Evolutionary conservation across 2,888 invertebrate genomes (phyloP), one percentile per base, ranked within the genome.

Genomic region (Drosophila kuntzei): DNA sequence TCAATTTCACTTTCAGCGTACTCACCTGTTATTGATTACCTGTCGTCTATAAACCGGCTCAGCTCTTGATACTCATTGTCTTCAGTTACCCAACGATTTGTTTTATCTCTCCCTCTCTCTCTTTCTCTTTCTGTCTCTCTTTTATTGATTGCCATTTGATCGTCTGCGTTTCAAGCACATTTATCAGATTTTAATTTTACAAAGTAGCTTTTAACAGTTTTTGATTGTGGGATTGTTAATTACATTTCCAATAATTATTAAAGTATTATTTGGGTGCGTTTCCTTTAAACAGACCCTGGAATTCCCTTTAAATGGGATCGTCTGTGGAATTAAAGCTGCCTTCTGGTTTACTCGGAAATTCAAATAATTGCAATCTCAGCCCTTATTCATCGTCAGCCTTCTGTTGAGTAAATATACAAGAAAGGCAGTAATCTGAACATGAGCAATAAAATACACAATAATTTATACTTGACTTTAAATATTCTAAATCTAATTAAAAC

Each of bases 1-100:
- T 73, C 60, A 79, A 75, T 79, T 86, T 83, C 79, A 79, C 77
- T 77, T 84, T 71, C 74, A 70, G 61, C 58, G 57, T 51, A 72
- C 73, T 77, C 80, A 73, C 79, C 79, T 74, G 66, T 53, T 65
- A 59, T 57, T 69, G 69, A 76, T 69, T 69, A 55, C 63, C 62
- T 67, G 49, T 22, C 39, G 57, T 51, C 43, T 44, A 29, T 22
- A 86, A 83, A 87, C 83, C 83, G 84, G 83, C 81, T 83, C 37
- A 47, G 18, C 44, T 49, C 49, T 43, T 29, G 25, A 41, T 57
- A 44, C 32, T 57, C 59, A 64, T 53, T 76, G 49, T 43, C 47
- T 46, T 20, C 53, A 55, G 71, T 76, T 76, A 71, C 46, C 50
- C 54, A 63, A 71, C 44, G 27, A 36, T 53, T 66, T 66, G 53